Evolutionary conservation across 2,797 vertebrate species (phyloP).

Genomic region (Manis pentadactyla): DNA sequence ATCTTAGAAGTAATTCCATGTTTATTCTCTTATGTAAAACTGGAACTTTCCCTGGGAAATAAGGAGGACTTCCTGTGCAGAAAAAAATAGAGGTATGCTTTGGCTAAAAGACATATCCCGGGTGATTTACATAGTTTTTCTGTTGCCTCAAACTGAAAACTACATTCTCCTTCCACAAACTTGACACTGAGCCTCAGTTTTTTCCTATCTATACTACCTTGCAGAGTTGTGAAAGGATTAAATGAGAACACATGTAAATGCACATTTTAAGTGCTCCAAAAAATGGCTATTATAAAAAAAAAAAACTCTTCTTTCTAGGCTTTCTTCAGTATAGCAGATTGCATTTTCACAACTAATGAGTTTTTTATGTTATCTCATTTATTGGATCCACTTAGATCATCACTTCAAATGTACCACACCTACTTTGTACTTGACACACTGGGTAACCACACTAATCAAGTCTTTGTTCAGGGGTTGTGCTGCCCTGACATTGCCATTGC

Average conservation of each 20-base stretch:
- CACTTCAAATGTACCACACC: no score
- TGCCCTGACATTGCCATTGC: not conserved
- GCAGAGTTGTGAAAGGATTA: not conserved
- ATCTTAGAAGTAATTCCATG: not conserved
- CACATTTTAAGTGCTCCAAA: not conserved
- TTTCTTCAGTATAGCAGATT: not conserved
- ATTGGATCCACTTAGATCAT: not conserved
- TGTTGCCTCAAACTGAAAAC: not conserved
- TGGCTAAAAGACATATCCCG: not conserved
- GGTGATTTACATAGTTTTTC: not conserved
- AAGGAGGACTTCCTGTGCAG: not conserved
- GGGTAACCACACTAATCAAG: rapidly evolving
- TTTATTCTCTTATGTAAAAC: not conserved
- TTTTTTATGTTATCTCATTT: not conserved
- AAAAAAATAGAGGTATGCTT: not conserved
- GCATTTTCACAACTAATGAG: not conserved
- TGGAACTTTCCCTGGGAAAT: not conserved
- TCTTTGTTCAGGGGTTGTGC: not conserved
- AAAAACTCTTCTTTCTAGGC: not conserved
- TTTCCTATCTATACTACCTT: not conserved
- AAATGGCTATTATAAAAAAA: not conserved
- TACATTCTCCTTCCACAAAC: not conserved
- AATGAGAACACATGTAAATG: not conserved
- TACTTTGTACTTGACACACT: not conserved
- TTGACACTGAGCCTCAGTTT: not conserved